A percentile compares a stretch with the other conserved stretches of the same genome.
Conservation (phyloP, 2,113 vertebrate genomes). For the Equus przewalskii region DNA sequence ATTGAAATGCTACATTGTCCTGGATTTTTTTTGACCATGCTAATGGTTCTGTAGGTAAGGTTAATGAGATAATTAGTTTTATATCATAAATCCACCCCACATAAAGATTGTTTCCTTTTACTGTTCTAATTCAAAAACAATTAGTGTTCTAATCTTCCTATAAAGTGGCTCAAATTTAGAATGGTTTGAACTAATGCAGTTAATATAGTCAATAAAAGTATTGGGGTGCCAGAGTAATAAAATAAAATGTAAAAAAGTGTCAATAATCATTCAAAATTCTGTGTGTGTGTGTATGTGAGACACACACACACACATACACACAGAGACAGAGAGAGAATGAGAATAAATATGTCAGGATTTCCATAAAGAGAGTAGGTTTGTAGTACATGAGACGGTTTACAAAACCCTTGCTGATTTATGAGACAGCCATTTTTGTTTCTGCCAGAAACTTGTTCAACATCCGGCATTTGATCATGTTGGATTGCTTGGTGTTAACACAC, state of each 20-base stretch:
- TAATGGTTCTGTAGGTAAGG: conserved; percentile 63
- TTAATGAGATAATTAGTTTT: conserved; percentile 74
- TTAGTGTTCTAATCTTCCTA: conserved; percentile 37
- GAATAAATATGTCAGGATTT: conserved; percentile 46
- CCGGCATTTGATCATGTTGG: not conserved
- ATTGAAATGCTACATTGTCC: conserved; percentile 23
- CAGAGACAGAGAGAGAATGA: not conserved
- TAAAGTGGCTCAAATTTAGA: not conserved
- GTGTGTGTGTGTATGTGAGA: not conserved
- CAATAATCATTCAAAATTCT: conserved; percentile 3
- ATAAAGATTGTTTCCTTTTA: conserved; percentile 67
- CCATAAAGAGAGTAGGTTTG: conserved; percentile 60
- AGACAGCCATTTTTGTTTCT: conserved; percentile 25
- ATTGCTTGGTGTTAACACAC: not conserved
- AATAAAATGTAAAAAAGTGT: conserved; percentile 51
- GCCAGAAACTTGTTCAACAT: conserved; percentile 30
- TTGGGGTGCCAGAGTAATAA: conserved; percentile 64
- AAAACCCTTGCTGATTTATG: conserved; percentile 72
- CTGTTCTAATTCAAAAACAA: conserved; percentile 30
- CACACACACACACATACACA: not conserved
- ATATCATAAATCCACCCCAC: not conserved
- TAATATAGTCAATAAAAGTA: conserved; percentile 30
- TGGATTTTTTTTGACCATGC: conserved; percentile 51
- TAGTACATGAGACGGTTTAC: conserved; percentile 26
- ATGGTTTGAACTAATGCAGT: conserved; percentile 13